Conservation (phyloP, 2,888 invertebrate species). For the Hemithea aestivaria region DNA sequence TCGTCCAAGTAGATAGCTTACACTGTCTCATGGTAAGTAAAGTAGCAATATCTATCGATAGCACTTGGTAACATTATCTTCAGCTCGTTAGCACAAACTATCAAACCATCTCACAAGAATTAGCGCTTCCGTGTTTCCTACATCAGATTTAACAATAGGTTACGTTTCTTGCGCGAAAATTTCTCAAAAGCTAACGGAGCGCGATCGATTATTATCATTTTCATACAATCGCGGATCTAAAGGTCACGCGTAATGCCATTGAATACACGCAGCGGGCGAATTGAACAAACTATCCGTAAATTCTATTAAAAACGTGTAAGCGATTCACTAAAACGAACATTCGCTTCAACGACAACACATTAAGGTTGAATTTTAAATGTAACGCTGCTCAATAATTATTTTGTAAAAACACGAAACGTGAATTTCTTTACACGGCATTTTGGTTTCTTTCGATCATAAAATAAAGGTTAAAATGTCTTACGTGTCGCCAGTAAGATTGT, state of each 20-base stretch:
- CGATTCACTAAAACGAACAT: constrained; percentile 26
- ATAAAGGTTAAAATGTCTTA: constrained; percentile 59
- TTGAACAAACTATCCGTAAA: constrained; percentile 58
- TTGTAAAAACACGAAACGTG: constrained; percentile 20
- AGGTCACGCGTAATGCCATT: constrained; percentile 76
- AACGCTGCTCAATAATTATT: constrained; percentile 42
- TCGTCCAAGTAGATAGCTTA: constrained; percentile 5
- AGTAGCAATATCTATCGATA: no score
- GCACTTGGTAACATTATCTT: no score
- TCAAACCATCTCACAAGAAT: no score
- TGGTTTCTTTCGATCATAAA: constrained; percentile 14
- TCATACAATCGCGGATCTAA: constrained; percentile 70
- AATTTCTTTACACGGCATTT: constrained; percentile 14
- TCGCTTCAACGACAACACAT: constrained; percentile 19
- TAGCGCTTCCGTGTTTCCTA: not conserved
- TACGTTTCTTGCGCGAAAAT: constrained; percentile 36
- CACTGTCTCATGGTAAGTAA: constrained; percentile 11
- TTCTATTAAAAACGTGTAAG: constrained; percentile 31
- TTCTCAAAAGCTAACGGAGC: constrained; percentile 59
- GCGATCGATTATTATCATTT: constrained; percentile 74
- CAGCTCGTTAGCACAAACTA: no score
- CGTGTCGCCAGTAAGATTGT: constrained; percentile 47
- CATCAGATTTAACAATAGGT: constrained; percentile 9
- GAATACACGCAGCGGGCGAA: constrained; percentile 54
- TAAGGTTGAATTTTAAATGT: constrained; percentile 35